Conservation (phyloP, 2,113 vertebrate genomes). For the Hippocampus mohnikei region DNA sequence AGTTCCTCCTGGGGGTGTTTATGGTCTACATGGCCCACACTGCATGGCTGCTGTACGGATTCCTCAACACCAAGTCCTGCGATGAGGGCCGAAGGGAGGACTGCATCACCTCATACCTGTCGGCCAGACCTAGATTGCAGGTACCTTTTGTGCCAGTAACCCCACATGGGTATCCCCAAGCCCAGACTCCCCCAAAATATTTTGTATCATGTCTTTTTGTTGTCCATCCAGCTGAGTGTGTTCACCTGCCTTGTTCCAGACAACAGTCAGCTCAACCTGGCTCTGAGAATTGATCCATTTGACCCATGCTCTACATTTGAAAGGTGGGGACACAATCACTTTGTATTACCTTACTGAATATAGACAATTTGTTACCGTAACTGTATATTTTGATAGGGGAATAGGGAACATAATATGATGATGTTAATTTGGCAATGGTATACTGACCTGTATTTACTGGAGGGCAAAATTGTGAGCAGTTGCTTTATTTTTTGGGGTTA, state of each 20-base stretch:
- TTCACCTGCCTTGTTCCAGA: slow-evolving; percentile 81
- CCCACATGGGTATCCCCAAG: too few species aligned
- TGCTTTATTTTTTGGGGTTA: too few species aligned
- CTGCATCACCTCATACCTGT: slow-evolving; percentile 86
- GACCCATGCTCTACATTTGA: slow-evolving; percentile 85
- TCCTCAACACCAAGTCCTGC: slow-evolving; percentile 88
- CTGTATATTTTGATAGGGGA: too few species aligned
- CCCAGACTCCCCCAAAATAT: background rate
- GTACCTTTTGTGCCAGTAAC: slow-evolving; percentile 51
- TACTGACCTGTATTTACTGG: background rate
- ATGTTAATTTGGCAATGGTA: background rate
- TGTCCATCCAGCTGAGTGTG: slow-evolving; percentile 79
- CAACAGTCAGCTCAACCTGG: slow-evolving; percentile 80
- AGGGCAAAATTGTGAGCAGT: background rate
- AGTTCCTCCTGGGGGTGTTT: slow-evolving; percentile 87
- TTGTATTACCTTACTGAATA: background rate
- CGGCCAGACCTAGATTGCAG: slow-evolving; percentile 83
- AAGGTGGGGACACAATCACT: slow-evolving; percentile 67
- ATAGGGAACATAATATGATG: too few species aligned
- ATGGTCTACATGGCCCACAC: slow-evolving; percentile 89
- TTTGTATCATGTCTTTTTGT: background rate
- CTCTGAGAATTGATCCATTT: slow-evolving; percentile 86
- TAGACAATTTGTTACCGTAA: background rate
- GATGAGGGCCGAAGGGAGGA: slow-evolving; percentile 59
- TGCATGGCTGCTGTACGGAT: slow-evolving; percentile 93